These are phyloP conservation scores for Colinus virginianus DNA, from an alignment of 2,113 vertebrate genomes.

Conservation along the genomic window DNA sequence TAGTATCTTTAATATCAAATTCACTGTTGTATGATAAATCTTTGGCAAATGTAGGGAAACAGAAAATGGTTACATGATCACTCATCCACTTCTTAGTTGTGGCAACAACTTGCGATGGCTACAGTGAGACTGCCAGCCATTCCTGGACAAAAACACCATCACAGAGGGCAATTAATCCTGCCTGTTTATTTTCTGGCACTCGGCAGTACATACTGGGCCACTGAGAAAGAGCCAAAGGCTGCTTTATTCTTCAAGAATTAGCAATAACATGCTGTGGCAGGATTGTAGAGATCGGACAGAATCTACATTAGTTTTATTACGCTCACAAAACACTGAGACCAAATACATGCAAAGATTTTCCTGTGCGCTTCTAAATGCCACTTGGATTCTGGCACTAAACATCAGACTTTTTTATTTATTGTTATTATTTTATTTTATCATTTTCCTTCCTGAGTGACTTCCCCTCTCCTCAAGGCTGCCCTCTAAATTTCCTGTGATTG, in stretches of 20 bases:
- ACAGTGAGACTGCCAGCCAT: not conserved
- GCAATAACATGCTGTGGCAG: constrained; percentile 29
- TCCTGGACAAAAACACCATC: constrained; percentile 40
- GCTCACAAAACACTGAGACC: not conserved
- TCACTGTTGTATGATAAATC: not conserved
- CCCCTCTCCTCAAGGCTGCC: not conserved
- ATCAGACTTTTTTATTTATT: not conserved
- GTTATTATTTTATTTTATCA: not conserved
- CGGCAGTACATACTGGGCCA: not conserved
- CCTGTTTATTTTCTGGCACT: constrained; percentile 32
- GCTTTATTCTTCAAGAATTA: constrained; percentile 46
- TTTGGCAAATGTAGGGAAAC: not conserved
- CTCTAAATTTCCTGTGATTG: not conserved
- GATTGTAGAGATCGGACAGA: not conserved
- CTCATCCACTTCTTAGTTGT: not conserved
- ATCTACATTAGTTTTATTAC: constrained; percentile 3
- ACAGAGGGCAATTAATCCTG: constrained; percentile 53
- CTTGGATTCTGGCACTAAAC: not conserved
- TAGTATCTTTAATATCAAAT: not conserved
- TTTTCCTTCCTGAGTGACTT: not conserved
- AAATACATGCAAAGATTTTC: not conserved
- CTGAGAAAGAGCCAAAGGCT: not conserved
- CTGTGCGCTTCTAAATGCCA: not conserved
- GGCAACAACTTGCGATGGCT: not conserved
- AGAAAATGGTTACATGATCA: not conserved